These are phyloP conservation scores for Tetrax tetrax DNA, from an alignment of 2,113 vertebrate genomes.

Conservation along the genomic window DNA sequence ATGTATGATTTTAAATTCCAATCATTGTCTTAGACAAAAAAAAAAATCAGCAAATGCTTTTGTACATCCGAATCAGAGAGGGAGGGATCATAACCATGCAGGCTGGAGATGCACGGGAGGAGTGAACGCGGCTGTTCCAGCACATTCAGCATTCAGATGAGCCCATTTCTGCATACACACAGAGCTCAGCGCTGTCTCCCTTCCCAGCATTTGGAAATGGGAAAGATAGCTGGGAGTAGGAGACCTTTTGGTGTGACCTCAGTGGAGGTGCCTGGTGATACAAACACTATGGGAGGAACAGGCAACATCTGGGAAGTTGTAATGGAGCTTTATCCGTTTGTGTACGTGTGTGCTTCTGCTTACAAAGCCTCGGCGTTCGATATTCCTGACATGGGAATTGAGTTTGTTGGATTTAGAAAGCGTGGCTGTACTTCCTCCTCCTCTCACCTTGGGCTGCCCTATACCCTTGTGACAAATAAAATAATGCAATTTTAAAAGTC, in stretches of 20 bases:
- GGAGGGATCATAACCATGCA: constrained; percentile 1
- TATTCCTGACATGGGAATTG: background rate
- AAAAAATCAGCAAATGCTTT: background rate
- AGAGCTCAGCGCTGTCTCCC: background rate
- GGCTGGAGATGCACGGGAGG: constrained; percentile 18
- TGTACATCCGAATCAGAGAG: background rate
- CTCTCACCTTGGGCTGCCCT: constrained; percentile 34
- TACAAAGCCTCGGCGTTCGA: background rate
- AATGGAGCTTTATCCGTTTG: background rate
- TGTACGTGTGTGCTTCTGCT: background rate
- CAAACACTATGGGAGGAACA: background rate
- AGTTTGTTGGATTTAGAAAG: background rate
- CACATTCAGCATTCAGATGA: constrained; percentile 3
- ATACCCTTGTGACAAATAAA: background rate
- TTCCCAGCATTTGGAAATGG: background rate
- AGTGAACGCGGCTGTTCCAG: background rate
- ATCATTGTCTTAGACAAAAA: background rate
- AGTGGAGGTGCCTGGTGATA: background rate
- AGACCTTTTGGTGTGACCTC: background rate
- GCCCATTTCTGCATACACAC: background rate
- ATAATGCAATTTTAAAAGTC: background rate
- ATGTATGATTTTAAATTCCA: background rate
- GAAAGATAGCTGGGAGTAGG: background rate
- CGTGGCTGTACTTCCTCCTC: background rate
- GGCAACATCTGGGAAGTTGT: background rate